Evolutionary conservation across 2,888 invertebrate species (phyloP).

Genomic region (Cephus pulcher): DNA sequence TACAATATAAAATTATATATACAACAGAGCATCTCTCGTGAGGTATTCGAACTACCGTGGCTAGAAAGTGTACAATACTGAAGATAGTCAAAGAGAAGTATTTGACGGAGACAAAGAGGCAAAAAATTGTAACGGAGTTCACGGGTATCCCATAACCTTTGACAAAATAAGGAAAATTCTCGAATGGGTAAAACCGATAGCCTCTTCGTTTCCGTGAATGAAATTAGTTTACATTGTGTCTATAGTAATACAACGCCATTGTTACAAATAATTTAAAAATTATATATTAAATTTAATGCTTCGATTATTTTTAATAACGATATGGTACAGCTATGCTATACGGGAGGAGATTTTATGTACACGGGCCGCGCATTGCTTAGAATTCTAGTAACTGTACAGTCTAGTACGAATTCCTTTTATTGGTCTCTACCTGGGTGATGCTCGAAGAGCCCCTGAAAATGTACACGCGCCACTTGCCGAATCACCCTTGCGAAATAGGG

Average conservation of each 20-base stretch:
- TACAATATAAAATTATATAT: conserved; percentile 55
- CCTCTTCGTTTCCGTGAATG: not conserved
- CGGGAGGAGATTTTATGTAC: conserved; percentile 17
- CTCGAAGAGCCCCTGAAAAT: not conserved
- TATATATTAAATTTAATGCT: conserved; percentile 35
- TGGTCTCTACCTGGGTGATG: not conserved
- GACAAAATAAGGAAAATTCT: not conserved
- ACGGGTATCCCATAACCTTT: not conserved
- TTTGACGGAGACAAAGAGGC: not conserved
- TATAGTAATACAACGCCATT: conserved; percentile 11
- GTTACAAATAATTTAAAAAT: conserved; percentile 42
- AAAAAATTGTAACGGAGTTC: not conserved
- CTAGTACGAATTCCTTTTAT: conserved; percentile 22
- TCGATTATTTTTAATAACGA: conserved; percentile 37
- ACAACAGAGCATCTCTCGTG: conserved; percentile 49
- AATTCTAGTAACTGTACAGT: conserved; percentile 31
- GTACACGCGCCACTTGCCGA: not conserved
- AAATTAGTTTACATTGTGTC: conserved; percentile 3
- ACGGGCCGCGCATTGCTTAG: conserved; percentile 21
- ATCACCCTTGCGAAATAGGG: not conserved
- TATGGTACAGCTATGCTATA: conserved; percentile 52
- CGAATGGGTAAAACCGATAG: not conserved
- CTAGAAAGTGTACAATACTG: conserved; percentile 45
- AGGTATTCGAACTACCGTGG: conserved; percentile 49
- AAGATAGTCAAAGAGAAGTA: conserved; percentile 14